Evolutionary conservation across 2,888 invertebrate genomes (phyloP).

Genomic region (Bugulina stolonifera): DNA sequence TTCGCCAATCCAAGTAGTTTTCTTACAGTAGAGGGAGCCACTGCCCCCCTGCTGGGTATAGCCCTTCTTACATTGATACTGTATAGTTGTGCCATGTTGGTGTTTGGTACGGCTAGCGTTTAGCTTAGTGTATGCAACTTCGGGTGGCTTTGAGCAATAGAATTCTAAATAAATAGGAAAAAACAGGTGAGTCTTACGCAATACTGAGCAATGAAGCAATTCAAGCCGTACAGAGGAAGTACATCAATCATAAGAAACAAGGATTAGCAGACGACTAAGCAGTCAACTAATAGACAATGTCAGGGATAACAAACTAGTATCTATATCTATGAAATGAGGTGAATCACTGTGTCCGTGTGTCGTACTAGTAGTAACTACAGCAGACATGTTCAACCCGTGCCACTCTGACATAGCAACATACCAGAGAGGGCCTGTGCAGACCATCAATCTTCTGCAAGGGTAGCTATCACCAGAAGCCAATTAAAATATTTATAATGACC

Average conservation of each 20-base stretch:
- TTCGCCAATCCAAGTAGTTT: neutral
- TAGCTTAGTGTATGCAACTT: neutral
- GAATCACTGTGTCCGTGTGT: no score
- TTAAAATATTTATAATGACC: neutral
- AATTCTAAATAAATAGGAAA: constrained; percentile 11
- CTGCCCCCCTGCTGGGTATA: neutral
- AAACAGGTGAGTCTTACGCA: no score
- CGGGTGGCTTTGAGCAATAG: neutral
- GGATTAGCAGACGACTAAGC: neutral
- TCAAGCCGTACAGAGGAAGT: neutral
- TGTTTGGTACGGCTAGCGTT: constrained; percentile 1
- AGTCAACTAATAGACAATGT: no score
- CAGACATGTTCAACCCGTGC: no score
- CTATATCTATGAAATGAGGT: no score
- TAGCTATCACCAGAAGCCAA: no score
- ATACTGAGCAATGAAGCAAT: no score
- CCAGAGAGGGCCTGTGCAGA: no score
- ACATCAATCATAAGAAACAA: neutral
- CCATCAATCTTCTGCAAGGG: no score
- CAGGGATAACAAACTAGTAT: no score
- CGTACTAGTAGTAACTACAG: no score
- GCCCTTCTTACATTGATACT: neutral
- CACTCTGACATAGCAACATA: no score
- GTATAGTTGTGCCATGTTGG: constrained; percentile 14
- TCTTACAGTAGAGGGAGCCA: neutral